A percentile compares a stretch with the other conserved stretches of the same genome.
These are phyloP conservation scores for Leptinotarsa peninsularis DNA, from an alignment of 2,888 invertebrate genomes.

Conservation along the genomic window DNA sequence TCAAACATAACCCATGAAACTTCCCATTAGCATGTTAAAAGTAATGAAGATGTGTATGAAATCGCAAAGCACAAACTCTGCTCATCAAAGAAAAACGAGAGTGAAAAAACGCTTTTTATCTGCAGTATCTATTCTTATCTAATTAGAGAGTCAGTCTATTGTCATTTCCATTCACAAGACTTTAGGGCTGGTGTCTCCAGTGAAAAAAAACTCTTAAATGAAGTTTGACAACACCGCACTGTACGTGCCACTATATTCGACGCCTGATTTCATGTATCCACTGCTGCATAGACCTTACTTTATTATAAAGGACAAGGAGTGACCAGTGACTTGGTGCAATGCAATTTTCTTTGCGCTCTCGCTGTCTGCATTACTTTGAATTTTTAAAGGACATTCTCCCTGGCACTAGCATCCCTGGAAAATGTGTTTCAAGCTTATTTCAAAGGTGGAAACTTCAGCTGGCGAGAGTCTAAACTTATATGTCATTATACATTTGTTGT, in stretches of 20 bases:
- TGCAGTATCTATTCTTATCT: too few relatives aligned
- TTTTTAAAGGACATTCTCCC: slow-evolving; percentile 32
- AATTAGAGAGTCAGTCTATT: too few relatives aligned
- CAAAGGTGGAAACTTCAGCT: neutral
- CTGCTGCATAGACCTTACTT: slow-evolving; percentile 40
- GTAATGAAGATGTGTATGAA: too few relatives aligned
- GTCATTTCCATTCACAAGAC: too few relatives aligned
- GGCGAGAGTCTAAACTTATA: neutral
- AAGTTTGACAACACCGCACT: slow-evolving; percentile 4
- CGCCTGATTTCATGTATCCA: slow-evolving; percentile 34
- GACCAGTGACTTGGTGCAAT: slow-evolving; percentile 34
- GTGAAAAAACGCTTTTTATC: too few relatives aligned
- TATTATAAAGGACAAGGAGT: slow-evolving; percentile 43
- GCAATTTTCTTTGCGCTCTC: slow-evolving; percentile 39
- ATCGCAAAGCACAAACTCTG: too few relatives aligned
- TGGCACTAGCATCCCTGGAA: neutral
- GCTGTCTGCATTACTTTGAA: slow-evolving; percentile 36
- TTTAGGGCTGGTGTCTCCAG: too few relatives aligned
- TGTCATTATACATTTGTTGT: too few relatives aligned
- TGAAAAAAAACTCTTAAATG: neutral
- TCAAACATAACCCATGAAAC: too few relatives aligned
- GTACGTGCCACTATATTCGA: slow-evolving; percentile 16
- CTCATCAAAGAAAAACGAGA: too few relatives aligned
- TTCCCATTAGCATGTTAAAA: too few relatives aligned
- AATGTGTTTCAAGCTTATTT: neutral